Evolutionary conservation across 2,113 vertebrate species (phyloP).

Genomic region (Arothron firmamentum): DNA sequence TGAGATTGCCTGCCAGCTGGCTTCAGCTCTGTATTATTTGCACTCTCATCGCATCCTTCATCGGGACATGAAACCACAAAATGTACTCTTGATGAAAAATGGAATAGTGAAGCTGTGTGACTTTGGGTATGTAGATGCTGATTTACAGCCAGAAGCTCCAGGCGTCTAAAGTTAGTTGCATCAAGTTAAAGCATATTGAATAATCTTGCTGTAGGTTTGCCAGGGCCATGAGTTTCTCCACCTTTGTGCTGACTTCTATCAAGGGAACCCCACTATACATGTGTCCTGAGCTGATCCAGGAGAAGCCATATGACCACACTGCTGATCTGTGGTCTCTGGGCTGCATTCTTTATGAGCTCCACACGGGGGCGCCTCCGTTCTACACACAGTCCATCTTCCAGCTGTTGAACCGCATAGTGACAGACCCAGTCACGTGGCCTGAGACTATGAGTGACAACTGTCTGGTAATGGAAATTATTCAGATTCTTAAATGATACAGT

Average conservation of each 20-base stretch:
- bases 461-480: conserved; percentile 72
- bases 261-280: conserved; percentile 97
- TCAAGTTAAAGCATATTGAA: conserved; percentile 4
- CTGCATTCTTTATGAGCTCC: conserved; percentile 94
- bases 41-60: conserved; percentile 97
- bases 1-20: conserved; percentile 87
- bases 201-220: conserved; percentile 80
- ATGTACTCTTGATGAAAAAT: conserved; percentile 89
- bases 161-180: not conserved
- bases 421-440: conserved; percentile 87
- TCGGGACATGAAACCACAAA: conserved; percentile 97
- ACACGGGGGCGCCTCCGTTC: conserved; percentile 91
- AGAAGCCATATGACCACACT: conserved; percentile 91
- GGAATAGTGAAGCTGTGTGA: conserved; percentile 94
- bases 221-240: conserved; percentile 92
- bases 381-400: conserved; percentile 94
- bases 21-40: conserved; percentile 95
- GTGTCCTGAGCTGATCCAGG: conserved; percentile 93
- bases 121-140: conserved; percentile 81
- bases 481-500: not conserved
- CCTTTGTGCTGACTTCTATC: conserved; percentile 93
- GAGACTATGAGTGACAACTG: conserved; percentile 80
- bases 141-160: not conserved
- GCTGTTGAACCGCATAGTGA: conserved; percentile 88
- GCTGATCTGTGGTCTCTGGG: conserved; percentile 95